Evolutionary conservation across 64 coral and sea anemone species (phyloP).

Genomic region (Trachythela sp.): DNA sequence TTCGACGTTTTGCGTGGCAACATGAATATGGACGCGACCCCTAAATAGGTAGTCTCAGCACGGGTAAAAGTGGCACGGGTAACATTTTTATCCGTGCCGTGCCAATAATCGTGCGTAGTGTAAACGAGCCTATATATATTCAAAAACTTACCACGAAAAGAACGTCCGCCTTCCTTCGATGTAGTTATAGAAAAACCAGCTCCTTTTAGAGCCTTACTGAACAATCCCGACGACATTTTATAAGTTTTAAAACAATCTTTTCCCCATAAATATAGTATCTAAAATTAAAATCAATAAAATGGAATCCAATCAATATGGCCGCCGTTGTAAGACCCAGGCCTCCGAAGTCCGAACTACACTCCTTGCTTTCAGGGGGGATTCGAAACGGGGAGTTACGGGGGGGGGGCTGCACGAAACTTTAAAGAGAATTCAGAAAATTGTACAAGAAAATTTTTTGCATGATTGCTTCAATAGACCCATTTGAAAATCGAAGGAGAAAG

Average conservation of each 20-base stretch:
- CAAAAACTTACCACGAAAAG: constrained; percentile 17
- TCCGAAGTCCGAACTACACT: background rate
- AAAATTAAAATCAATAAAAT: background rate
- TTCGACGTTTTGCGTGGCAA: too few species aligned
- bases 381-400: background rate
- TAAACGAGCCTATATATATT: too few species aligned
- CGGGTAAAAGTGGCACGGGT: too few species aligned
- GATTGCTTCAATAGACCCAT: background rate
- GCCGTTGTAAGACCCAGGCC: background rate
- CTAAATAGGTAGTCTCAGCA: too few species aligned
- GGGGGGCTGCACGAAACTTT: background rate
- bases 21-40: too few species aligned
- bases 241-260: background rate
- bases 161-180: constrained; percentile 39
- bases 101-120: too few species aligned
- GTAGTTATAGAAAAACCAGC: constrained; percentile 53
- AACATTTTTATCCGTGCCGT: too few species aligned
- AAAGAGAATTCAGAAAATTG: too few species aligned
- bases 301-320: background rate
- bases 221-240: constrained; percentile 50
- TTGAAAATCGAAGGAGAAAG: background rate
- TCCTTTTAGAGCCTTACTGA: constrained; percentile 55
- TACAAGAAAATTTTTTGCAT: too few species aligned
- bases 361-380: too few species aligned
- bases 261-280: background rate